Evolutionary conservation across 2,113 vertebrate species (phyloP), one percentile per base, ranked within the genome.

Genomic region (Silurus asotus): DNA sequence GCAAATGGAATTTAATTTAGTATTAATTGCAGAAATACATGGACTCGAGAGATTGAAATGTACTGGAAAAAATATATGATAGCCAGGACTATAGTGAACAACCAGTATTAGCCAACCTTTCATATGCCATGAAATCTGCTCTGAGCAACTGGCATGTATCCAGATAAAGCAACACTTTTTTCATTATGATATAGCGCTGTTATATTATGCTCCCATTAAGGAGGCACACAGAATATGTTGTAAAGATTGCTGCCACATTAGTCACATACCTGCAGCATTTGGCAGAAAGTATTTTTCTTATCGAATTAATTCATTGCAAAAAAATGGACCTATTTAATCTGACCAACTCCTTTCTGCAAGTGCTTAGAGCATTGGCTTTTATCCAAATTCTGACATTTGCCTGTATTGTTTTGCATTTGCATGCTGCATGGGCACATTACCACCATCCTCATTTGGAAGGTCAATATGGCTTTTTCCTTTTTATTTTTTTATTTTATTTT

Each of bases 251-350:
- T 80, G 53, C 74, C 17, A 77, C 17, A 67, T 37, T 20, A 81
- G 53, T 88, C 69, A 56, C 45, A 15, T 11, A 75, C 55, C 53
- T 76, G 28, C 55, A 28, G 20, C 64, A 45, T 75, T 5, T 49
- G 79, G 76, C 67, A 76, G 69, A 19, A 6, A 51, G 51, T 11
- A 51, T 70, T 74, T 88, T 88, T 79, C 56, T 82, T 74, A 82
- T 56, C 86, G 75, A 72, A 67, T 80, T 65, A 23, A 56, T 81
- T 56, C 13, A 75, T 10, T 56, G 53, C 19, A 72, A 69, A 65
- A 65, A 25, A 25, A 65, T 10, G 0, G 23, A 25, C 62, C 3
- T 25, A 65, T 28, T 67, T 69, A 37, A 45, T 37, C 14, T 4
- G 19, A 69, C 28, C 28, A 69, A 37, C 67, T 45, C 62, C n/a